Conservation (phyloP, 2,797 vertebrate genomes). For the Amphiprion clarkii region DNA sequence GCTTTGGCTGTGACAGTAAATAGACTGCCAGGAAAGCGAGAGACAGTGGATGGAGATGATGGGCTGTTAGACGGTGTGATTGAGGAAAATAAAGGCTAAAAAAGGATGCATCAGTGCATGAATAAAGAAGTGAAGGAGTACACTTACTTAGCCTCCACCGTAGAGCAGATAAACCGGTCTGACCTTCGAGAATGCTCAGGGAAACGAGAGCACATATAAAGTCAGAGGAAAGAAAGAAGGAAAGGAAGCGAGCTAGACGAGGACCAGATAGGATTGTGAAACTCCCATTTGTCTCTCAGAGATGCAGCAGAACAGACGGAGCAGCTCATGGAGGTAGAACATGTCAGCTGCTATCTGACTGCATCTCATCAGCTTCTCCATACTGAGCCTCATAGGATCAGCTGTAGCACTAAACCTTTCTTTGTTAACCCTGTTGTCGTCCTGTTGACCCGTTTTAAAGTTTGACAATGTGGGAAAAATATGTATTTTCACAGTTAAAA, state of each 20-base stretch:
- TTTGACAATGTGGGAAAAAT: too few species aligned
- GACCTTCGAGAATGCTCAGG: constrained; percentile 29
- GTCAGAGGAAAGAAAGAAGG: constrained; percentile 3
- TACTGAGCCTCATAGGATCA: constrained; percentile 25
- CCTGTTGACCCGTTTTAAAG: too few species aligned
- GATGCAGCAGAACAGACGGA: constrained; percentile 19
- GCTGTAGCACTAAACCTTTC: neutral
- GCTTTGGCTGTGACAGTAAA: constrained; percentile 32
- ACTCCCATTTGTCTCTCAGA: constrained; percentile 29
- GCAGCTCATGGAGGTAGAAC: neutral
- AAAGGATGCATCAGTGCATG: constrained; percentile 20
- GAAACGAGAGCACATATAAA: constrained; percentile 23
- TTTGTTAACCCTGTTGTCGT: neutral
- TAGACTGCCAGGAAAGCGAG: constrained; percentile 26
- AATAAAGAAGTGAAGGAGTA: constrained; percentile 21
- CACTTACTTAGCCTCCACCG: constrained; percentile 9
- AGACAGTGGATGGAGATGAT: constrained; percentile 16
- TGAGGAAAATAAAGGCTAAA: constrained; percentile 10
- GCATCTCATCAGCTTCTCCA: constrained; percentile 30
- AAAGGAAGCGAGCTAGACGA: constrained; percentile 6
- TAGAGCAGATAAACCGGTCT: constrained; percentile 30
- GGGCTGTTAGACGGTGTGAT: constrained; percentile 28
- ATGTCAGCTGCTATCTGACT: constrained; percentile 43
- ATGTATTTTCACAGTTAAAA: too few species aligned
- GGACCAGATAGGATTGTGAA: constrained; percentile 30